These are phyloP conservation scores for Cryptoprocta ferox DNA, from an alignment of 2,797 vertebrate genomes.

Conservation along the genomic window DNA sequence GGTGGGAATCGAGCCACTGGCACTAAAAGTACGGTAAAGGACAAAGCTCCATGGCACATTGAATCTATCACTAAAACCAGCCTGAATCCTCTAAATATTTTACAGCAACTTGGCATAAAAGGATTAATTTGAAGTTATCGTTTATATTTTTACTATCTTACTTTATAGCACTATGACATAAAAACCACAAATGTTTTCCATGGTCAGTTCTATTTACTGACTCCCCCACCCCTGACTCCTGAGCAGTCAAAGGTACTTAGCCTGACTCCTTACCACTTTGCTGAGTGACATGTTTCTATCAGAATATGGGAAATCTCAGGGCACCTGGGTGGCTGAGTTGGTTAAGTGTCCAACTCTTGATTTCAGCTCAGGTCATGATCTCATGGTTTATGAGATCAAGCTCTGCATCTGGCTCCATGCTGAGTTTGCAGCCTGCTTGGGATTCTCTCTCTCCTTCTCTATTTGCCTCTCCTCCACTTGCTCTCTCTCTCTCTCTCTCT, in stretches of 20 bases:
- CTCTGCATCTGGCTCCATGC: too few relatives aligned
- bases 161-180: conserved; percentile 71
- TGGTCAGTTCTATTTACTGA: not conserved
- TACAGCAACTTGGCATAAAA: conserved; percentile 81
- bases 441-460: too few relatives aligned
- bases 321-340: too few relatives aligned
- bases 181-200: conserved; percentile 60
- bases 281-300: not conserved
- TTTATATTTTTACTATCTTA: conserved; percentile 72
- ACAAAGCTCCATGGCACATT: conserved; percentile 48
- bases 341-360: too few relatives aligned
- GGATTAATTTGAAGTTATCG: conserved; percentile 79
- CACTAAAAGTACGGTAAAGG: conserved; percentile 70
- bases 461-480: too few relatives aligned
- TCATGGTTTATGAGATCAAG: too few relatives aligned
- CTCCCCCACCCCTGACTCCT: not conserved
- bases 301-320: too few relatives aligned
- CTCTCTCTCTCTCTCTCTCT: too few relatives aligned
- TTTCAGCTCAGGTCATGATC: too few relatives aligned
- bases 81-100: conserved; percentile 81
- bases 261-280: not conserved
- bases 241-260: not conserved
- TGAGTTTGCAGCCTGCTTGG: too few relatives aligned
- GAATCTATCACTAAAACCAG: conserved; percentile 75
- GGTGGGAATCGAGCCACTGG: conserved; percentile 72